phyloP scores from a whole-genome alignment of 1,140 invertebrate species.

The Brachionus calyciflorus region DNA sequence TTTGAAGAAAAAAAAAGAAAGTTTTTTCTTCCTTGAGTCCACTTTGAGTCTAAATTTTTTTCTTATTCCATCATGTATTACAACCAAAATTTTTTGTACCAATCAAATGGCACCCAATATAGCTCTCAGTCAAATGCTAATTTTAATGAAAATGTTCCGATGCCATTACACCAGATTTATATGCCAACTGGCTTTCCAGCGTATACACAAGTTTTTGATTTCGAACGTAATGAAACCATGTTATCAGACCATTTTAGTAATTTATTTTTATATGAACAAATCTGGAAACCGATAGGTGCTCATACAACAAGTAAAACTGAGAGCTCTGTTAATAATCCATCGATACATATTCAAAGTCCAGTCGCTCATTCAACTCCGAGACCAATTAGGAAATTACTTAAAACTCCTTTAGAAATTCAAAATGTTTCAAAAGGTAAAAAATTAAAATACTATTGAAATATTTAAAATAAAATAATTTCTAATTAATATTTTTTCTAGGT shows the following conservation, averaged over 20 bases:
- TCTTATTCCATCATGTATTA: too few relatives aligned
- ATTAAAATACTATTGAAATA: too few relatives aligned
- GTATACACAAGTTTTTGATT: not conserved
- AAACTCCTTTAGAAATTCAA: not conserved
- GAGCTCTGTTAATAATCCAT: not conserved
- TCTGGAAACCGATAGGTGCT: not conserved
- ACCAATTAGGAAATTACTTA: constrained; percentile 1
- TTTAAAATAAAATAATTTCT: too few relatives aligned
- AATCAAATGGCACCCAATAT: too few relatives aligned
- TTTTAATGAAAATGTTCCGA: too few relatives aligned
- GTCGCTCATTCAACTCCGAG: constrained; percentile 9
- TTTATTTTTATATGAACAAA: constrained; percentile 31
- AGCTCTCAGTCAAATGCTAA: too few relatives aligned
- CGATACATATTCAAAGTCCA: not conserved
- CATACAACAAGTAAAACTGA: not conserved
- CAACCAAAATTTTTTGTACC: too few relatives aligned
- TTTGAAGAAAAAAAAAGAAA: too few relatives aligned
- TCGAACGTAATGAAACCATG: not conserved
- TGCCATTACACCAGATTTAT: too few relatives aligned
- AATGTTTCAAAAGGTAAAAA: not conserved
- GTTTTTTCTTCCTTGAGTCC: too few relatives aligned
- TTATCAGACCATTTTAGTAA: not conserved
- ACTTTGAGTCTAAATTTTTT: too few relatives aligned
- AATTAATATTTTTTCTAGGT: too few relatives aligned
- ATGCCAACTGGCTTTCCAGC: not conserved